A percentile compares a stretch with the other conserved stretches of the same genome.
These are phyloP conservation scores for Trissonchulus sp. DNA, from an alignment of 2,888 invertebrate genomes.

Conservation along the genomic window DNA sequence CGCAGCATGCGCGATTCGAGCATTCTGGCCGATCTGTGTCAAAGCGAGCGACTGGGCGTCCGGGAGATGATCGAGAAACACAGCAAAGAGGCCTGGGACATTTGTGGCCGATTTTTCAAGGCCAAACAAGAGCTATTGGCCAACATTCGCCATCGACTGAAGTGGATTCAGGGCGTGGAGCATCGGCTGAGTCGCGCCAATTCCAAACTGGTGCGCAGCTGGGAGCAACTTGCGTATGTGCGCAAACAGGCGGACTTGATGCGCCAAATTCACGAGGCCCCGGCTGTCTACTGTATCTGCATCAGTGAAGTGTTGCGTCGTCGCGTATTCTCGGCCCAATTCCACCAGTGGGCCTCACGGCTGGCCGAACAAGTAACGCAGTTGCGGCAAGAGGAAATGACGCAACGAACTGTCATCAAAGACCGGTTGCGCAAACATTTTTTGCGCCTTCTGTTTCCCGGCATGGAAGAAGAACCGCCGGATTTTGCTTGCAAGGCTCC, in stretches of 20 bases:
- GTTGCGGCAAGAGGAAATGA: conserved; percentile 27
- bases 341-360: conserved; percentile 2
- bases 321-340: conserved; percentile 27
- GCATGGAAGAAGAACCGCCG: conserved; percentile 28
- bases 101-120: conserved; percentile 12
- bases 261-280: conserved; percentile 32
- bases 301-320: conserved; percentile 29
- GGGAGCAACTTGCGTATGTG: conserved; percentile 17
- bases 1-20: not conserved
- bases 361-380: conserved; percentile 22
- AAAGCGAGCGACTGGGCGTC: not conserved
- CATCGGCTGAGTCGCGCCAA: conserved; percentile 20
- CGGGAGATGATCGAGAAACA: conserved; percentile 21
- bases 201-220: not conserved
- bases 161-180: conserved; percentile 25
- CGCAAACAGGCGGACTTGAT: conserved; percentile 29
- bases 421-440: conserved; percentile 28
- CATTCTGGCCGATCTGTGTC: conserved; percentile 11
- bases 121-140: conserved; percentile 27
- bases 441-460: conserved; percentile 29
- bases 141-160: conserved; percentile 24
- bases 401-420: conserved; percentile 19
- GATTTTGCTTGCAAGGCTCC: conserved; percentile 26
- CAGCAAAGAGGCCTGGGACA: conserved; percentile 8
- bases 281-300: conserved; percentile 25